phyloP scores from a whole-genome alignment of 2,113 vertebrate genomes.

The Pelvicachromis taeniatus region DNA sequence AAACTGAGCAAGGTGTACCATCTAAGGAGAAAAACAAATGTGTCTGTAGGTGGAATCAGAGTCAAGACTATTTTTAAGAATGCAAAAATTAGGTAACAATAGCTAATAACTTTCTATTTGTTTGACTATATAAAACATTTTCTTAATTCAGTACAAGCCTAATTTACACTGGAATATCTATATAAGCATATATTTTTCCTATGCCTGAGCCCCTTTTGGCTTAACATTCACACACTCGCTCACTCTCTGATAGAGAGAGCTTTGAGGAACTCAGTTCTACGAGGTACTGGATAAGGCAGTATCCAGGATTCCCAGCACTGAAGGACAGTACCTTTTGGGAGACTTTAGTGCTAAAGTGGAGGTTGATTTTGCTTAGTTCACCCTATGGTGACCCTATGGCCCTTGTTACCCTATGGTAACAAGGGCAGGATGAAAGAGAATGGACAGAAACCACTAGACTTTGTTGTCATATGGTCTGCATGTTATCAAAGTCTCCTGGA shows the following conservation, averaged over 20 bases:
- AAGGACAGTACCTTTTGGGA: background rate
- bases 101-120: background rate
- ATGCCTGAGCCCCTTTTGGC: background rate
- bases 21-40: background rate
- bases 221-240: background rate
- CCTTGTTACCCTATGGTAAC: background rate
- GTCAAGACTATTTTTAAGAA: background rate
- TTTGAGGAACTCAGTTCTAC: background rate
- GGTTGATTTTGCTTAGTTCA: background rate
- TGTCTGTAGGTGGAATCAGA: background rate
- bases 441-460: background rate
- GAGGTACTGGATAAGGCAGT: background rate
- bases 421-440: background rate
- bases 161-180: background rate
- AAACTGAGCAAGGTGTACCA: background rate
- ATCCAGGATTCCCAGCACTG: background rate
- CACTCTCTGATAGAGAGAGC: background rate
- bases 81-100: background rate
- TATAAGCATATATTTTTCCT: background rate
- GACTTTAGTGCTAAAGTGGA: background rate
- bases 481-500: background rate
- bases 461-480: background rate
- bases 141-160: background rate
- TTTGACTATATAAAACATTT: background rate
- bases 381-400: background rate